Evolutionary conservation across 1,140 invertebrate genomes (phyloP).

Genomic region (Diorhabda carinulata): DNA sequence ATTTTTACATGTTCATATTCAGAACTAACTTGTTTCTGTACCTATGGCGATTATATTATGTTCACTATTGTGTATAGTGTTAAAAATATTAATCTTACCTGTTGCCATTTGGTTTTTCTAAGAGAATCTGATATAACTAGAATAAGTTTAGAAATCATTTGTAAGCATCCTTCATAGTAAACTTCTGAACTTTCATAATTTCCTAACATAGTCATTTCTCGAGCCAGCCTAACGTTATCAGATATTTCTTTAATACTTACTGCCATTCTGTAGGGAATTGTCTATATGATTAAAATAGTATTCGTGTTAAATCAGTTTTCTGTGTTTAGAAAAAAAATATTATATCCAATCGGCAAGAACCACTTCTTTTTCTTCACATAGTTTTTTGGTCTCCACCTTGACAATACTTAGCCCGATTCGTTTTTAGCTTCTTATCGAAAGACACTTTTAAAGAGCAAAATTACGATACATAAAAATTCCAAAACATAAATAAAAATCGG

Average conservation of each 20-base stretch:
- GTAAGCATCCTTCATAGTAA: slow-evolving; percentile 91
- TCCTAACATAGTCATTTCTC: slow-evolving; percentile 90
- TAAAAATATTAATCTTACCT: slow-evolving; percentile 34
- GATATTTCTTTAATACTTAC: slow-evolving; percentile 83
- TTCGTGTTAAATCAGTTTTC: no score
- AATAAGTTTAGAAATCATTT: slow-evolving; percentile 83
- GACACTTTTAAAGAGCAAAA: no score
- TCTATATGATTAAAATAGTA: neutral
- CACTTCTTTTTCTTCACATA: no score
- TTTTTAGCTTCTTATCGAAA: no score
- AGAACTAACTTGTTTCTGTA: slow-evolving; percentile 82
- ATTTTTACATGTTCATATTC: slow-evolving; percentile 91
- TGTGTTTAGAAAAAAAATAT: no score
- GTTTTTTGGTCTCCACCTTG: no score
- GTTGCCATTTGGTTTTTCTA: slow-evolving; percentile 84
- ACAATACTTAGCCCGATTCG: no score
- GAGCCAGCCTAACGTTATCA: slow-evolving; percentile 87
- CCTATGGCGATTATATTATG: slow-evolving; percentile 52
- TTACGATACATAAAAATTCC: no score
- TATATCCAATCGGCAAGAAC: no score
- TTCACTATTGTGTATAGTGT: slow-evolving; percentile 54
- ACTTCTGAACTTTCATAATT: slow-evolving; percentile 93
- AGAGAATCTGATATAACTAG: slow-evolving; percentile 74
- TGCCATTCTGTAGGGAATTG: slow-evolving; percentile 58
- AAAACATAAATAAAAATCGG: no score